phyloP scores from a whole-genome alignment of 2,113 vertebrate species.

The Hemiprocne comata region DNA sequence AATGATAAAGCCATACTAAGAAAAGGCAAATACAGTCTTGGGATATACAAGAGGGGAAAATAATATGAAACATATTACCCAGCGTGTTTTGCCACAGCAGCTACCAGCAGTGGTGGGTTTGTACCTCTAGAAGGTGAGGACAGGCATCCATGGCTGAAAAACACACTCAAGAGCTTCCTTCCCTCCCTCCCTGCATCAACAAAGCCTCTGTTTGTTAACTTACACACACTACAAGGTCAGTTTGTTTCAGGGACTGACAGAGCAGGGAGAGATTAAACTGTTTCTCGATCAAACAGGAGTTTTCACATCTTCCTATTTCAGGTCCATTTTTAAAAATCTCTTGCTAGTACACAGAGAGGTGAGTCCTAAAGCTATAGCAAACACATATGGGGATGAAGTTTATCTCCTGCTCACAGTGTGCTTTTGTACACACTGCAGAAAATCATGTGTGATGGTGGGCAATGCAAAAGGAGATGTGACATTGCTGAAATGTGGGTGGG shows the following conservation, averaged over 20 bases:
- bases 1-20: slow-evolving; percentile 46
- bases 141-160: neutral
- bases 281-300: neutral
- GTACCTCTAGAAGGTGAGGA: neutral
- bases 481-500: neutral
- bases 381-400: neutral
- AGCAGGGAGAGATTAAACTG: neutral
- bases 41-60: neutral
- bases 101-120: neutral
- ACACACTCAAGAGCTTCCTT: neutral
- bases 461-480: neutral
- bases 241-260: neutral
- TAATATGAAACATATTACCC: neutral
- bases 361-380: neutral
- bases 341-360: neutral
- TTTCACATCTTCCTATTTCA: slow-evolving; percentile 17
- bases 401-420: neutral
- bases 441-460: neutral
- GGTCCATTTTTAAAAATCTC: neutral
- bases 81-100: neutral
- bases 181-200: neutral
- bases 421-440: neutral
- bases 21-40: slow-evolving; percentile 11
- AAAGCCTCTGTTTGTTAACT: neutral
- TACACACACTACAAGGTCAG: neutral